phyloP scores from a whole-genome alignment of 1,140 invertebrate species.

The Trichonephila clavata region DNA sequence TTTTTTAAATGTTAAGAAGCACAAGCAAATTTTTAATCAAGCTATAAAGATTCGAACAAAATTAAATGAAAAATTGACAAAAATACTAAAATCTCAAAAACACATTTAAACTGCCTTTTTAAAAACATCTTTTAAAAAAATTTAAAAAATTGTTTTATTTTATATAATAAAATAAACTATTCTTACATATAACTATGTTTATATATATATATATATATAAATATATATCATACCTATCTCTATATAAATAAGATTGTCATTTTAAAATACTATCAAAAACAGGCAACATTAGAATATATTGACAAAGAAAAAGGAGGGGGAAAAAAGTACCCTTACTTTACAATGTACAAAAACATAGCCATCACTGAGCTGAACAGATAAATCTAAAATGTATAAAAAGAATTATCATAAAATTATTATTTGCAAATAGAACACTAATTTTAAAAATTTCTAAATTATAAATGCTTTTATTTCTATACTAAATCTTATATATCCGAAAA shows the following conservation, averaged over 20 bases:
- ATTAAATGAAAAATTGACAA: neutral
- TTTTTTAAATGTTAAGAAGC: too few species aligned
- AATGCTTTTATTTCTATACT: too few species aligned
- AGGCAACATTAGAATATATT: neutral
- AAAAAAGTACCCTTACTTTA: constrained; percentile 56
- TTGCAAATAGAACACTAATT: too few species aligned
- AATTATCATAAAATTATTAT: neutral
- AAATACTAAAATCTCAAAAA: neutral
- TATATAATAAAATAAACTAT: neutral
- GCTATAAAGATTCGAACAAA: neutral
- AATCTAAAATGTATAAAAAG: constrained; percentile 55
- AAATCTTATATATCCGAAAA: too few species aligned
- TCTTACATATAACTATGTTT: too few species aligned
- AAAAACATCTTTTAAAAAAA: too few species aligned
- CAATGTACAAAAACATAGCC: constrained; percentile 61
- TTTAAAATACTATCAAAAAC: neutral
- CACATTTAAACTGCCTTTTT: neutral
- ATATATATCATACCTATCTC: too few species aligned
- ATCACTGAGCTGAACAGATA: constrained; percentile 66
- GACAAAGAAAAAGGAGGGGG: too few species aligned
- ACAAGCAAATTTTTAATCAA: neutral
- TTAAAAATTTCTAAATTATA: too few species aligned
- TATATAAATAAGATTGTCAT: too few species aligned
- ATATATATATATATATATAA: too few species aligned
- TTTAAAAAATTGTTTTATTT: neutral